phyloP scores from a whole-genome alignment of 2,797 vertebrate genomes.

The Dendrocincla fuliginosa region DNA sequence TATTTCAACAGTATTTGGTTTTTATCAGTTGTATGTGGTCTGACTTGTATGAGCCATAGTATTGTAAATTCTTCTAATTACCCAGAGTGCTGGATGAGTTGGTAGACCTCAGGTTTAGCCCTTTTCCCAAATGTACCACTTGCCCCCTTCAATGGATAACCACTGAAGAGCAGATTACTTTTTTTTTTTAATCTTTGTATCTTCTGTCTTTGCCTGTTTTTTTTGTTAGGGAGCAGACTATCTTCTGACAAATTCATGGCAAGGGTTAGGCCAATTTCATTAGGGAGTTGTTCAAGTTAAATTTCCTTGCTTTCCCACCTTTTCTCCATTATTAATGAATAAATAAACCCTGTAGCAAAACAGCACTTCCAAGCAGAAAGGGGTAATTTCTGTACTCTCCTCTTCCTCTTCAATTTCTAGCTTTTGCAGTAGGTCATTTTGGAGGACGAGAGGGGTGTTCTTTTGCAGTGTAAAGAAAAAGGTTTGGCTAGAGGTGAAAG shows the following conservation, averaged over 20 bases:
- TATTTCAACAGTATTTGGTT: background rate
- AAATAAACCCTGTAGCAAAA: background rate
- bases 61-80: background rate
- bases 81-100: background rate
- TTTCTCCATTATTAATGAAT: background rate
- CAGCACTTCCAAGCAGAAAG: background rate
- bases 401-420: background rate
- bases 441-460: background rate
- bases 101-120: background rate
- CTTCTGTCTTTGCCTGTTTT: background rate
- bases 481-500: background rate
- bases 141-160: background rate
- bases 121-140: background rate
- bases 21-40: background rate
- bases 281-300: background rate
- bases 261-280: background rate
- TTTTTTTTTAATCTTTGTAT: background rate
- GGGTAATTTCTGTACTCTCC: background rate
- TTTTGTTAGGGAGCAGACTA: background rate
- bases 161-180: background rate
- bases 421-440: background rate
- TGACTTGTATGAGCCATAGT: background rate
- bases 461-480: background rate
- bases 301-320: background rate
- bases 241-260: background rate